Evolutionary conservation across 2,797 vertebrate species (phyloP).

Genomic region (Falco novaeseelandiae): DNA sequence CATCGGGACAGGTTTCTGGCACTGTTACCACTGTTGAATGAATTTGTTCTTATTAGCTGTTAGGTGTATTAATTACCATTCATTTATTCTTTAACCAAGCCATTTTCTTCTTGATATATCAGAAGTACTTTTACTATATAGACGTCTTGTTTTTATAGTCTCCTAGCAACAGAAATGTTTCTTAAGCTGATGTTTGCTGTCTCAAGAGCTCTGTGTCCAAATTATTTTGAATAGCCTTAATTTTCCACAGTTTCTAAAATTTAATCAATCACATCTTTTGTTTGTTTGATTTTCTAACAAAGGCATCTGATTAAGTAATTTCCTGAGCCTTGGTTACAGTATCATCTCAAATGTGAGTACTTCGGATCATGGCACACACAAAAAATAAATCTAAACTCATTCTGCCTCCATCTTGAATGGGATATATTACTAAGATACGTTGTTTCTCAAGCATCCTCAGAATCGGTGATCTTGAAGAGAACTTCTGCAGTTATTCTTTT

Average conservation of each 20-base stretch:
- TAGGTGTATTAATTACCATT: neutral
- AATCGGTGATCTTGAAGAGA: neutral
- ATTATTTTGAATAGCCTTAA: constrained; percentile 55
- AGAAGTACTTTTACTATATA: neutral
- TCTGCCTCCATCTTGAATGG: neutral
- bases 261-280: constrained; percentile 50
- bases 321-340: constrained; percentile 3
- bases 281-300: constrained; percentile 41
- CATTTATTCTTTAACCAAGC: neutral
- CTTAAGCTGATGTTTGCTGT: constrained; percentile 18
- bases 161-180: constrained; percentile 39
- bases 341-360: neutral
- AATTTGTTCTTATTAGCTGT: neutral
- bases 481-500: neutral
- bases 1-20: neutral
- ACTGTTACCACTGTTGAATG: neutral
- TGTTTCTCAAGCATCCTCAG: neutral
- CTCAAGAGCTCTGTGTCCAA: constrained; percentile 7
- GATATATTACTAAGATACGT: neutral
- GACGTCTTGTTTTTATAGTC: neutral
- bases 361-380: neutral
- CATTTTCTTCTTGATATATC: neutral
- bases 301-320: constrained; percentile 36
- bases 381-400: neutral
- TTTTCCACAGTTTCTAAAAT: constrained; percentile 42